A percentile compares a stretch with the other conserved stretches of the same genome.
phyloP scores from a whole-genome alignment of 2,113 vertebrate species.

The Mormoops blainvillei region DNA sequence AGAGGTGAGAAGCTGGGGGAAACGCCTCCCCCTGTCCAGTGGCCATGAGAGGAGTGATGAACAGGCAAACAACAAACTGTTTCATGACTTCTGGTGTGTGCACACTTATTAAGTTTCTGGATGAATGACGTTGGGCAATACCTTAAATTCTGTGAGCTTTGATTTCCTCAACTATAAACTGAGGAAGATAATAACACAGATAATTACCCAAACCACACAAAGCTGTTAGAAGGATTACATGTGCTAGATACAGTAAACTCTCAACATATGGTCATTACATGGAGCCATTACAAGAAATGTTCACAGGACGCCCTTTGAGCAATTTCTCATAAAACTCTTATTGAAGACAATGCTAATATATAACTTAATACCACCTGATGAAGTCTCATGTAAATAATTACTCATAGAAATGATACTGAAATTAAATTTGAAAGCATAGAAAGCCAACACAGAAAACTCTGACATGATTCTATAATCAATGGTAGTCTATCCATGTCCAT shows the following conservation, averaged over 20 bases:
- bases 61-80: background rate
- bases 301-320: background rate
- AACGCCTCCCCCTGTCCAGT: background rate
- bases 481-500: background rate
- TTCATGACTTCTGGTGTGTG: background rate
- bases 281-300: background rate
- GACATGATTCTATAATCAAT: background rate
- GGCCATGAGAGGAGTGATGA: background rate
- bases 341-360: background rate
- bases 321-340: background rate
- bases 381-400: background rate
- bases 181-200: background rate
- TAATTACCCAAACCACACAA: background rate
- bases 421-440: background rate
- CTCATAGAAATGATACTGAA: background rate
- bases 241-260: background rate
- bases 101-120: background rate
- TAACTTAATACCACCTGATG: background rate
- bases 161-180: background rate
- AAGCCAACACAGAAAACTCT: background rate
- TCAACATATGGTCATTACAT: background rate
- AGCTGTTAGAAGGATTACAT: background rate
- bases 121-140: background rate
- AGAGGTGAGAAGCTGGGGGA: background rate
- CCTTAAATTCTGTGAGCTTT: background rate